These are phyloP conservation scores for Pseudachorutes palmiensis DNA, from an alignment of 1,140 invertebrate species.

Conservation along the genomic window DNA sequence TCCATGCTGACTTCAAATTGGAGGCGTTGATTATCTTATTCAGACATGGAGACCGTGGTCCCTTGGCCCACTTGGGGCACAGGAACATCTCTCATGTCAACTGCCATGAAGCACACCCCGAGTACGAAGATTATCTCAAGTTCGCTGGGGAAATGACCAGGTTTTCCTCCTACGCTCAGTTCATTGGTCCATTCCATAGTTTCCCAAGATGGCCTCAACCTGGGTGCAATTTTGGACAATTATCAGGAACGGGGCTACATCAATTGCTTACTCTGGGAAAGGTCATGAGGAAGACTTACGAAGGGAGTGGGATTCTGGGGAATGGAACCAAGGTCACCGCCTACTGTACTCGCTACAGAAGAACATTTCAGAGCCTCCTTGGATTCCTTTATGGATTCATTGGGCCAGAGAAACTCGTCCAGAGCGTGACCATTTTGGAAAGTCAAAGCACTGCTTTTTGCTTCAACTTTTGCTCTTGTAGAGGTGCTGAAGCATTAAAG, in stretches of 20 bases:
- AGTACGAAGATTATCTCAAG: constrained; percentile 37
- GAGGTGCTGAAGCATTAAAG: constrained; percentile 52
- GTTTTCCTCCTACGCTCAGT: constrained; percentile 42
- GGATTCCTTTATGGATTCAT: constrained; percentile 69
- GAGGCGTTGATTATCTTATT: constrained; percentile 70
- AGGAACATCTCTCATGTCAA: constrained; percentile 64
- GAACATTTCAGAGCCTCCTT: constrained; percentile 80
- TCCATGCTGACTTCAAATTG: constrained; percentile 43
- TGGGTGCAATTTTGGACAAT: constrained; percentile 58
- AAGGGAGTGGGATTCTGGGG: constrained; percentile 20
- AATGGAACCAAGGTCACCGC: constrained; percentile 44
- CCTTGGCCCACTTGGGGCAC: constrained; percentile 59
- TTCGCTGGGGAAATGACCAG: constrained; percentile 36
- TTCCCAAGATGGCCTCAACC: constrained; percentile 62
- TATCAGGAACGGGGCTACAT: constrained; percentile 59
- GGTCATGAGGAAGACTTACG: constrained; percentile 40
- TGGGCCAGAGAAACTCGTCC: constrained; percentile 48
- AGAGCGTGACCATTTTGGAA: constrained; percentile 53
- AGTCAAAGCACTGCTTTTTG: constrained; percentile 77
- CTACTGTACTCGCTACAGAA: constrained; percentile 70
- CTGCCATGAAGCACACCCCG: constrained; percentile 51
- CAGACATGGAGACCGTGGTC: constrained; percentile 78
- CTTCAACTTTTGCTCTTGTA: constrained; percentile 70
- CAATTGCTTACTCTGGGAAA: constrained; percentile 71
- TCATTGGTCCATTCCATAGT: constrained; percentile 69